Conservation (phyloP, 1,140 invertebrate genomes). For the Vanessa tameamea region DNA sequence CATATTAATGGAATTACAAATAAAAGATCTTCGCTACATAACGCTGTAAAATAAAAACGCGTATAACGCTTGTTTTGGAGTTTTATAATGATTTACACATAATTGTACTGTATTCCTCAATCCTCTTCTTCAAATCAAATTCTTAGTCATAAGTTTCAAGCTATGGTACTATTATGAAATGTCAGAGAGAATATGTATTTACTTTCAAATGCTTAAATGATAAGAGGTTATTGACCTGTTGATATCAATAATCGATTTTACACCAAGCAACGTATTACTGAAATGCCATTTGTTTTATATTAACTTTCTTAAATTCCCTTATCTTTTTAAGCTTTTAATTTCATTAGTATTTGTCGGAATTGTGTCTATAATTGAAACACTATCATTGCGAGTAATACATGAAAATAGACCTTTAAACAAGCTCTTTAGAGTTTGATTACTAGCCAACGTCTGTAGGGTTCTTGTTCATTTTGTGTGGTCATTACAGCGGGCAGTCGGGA, state of each 20-base stretch:
- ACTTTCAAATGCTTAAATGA: neutral
- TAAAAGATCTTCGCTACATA: too few relatives aligned
- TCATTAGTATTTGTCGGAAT: neutral
- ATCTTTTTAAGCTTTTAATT: neutral
- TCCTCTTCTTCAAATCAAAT: neutral
- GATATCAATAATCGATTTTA: neutral
- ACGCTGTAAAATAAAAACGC: neutral
- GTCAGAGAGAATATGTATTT: neutral
- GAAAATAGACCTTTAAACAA: slow-evolving; percentile 12
- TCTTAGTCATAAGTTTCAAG: neutral
- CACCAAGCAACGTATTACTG: neutral
- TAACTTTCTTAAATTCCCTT: neutral
- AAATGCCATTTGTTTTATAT: neutral
- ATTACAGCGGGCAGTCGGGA: slow-evolving; percentile 50
- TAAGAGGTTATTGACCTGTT: neutral
- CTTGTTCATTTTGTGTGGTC: slow-evolving; percentile 41
- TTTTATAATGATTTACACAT: neutral
- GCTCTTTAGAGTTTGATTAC: slow-evolving; percentile 4
- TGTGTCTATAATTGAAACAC: neutral
- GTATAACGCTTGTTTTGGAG: neutral
- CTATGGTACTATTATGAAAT: neutral
- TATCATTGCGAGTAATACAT: neutral
- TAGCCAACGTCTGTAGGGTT: neutral
- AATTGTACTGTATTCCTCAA: neutral
- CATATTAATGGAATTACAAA: too few relatives aligned